Evolutionary conservation across 2,113 vertebrate genomes (phyloP).

Genomic region (Ovis aries): ARS-UI_Ramb_v3.0 NC_056076.1:46005501-46006000

Average conservation of each 20-base stretch:
- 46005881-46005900: conserved; percentile 91
- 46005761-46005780: neutral
- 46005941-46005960: conserved; percentile 77
- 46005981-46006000: neutral
- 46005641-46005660: neutral
- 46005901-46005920: conserved; percentile 86
- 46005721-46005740: neutral
- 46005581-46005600: neutral
- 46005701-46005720: neutral
- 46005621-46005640: neutral
- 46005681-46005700: neutral
- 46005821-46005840: conserved; percentile 94
- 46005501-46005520: neutral
- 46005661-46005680: neutral
- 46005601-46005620: neutral
- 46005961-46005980: neutral
- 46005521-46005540: neutral
- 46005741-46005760: neutral
- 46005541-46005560: neutral
- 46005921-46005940: conserved; percentile 92
- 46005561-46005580: neutral
- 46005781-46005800: conserved; percentile 92
- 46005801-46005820: conserved; percentile 96
- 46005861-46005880: conserved; percentile 92
- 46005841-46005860: conserved; percentile 95